Evolutionary conservation across 1,140 invertebrate species (phyloP).

Genomic region (Drosophila paulistorum): DNA sequence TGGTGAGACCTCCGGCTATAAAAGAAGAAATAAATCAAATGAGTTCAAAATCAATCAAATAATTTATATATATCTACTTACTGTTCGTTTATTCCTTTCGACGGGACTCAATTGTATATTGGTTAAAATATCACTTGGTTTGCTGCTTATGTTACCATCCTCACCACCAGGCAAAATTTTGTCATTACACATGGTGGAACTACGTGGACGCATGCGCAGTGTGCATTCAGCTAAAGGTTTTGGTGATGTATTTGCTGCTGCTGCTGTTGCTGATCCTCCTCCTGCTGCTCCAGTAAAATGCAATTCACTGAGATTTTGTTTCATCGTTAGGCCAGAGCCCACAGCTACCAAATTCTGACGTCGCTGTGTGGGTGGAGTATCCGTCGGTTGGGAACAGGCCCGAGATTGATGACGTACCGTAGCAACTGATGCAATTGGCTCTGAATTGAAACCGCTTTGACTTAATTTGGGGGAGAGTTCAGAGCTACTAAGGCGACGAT

Average conservation of each 20-base stretch:
- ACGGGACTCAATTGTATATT: constrained; percentile 73
- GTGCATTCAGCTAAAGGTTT: constrained; percentile 51
- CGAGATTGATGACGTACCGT: constrained; percentile 19
- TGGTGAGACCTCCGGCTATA: constrained; percentile 63
- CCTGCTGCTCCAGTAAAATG: constrained; percentile 62
- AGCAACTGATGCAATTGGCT: constrained; percentile 29
- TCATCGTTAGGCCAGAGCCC: constrained; percentile 62
- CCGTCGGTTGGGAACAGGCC: constrained; percentile 47
- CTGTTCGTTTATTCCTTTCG: constrained; percentile 69
- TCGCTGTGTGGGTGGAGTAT: constrained; percentile 48
- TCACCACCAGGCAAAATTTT: background rate
- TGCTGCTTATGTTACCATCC: background rate
- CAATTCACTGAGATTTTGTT: constrained; percentile 74
- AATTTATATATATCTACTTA: constrained; percentile 35
- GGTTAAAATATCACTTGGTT: constrained; percentile 52
- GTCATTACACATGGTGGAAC: constrained; percentile 64
- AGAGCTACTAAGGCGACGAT: constrained; percentile 54
- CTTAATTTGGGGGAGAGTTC: constrained; percentile 60
- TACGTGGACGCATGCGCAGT: constrained; percentile 64
- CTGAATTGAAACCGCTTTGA: constrained; percentile 50
- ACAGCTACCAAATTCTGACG: constrained; percentile 60
- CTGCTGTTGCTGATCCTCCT: background rate
- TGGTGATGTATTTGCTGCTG: constrained; percentile 34
- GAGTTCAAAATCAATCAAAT: no score
- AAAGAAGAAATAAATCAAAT: constrained; percentile 20